Evolutionary conservation across 1,140 invertebrate genomes (phyloP).

Genomic region (Halyomorpha halys): DNA sequence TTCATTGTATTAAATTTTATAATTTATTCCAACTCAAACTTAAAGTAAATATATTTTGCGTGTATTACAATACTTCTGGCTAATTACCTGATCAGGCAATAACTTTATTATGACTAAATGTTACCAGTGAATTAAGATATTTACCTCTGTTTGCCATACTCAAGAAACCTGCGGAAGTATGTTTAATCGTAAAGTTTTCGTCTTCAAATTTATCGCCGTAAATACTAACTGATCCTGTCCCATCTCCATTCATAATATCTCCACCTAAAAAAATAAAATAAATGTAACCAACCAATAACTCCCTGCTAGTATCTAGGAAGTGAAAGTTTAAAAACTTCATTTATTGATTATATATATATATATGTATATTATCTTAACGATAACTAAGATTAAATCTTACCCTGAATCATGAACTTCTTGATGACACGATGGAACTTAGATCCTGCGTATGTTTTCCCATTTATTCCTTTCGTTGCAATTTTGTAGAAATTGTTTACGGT

Average conservation of each 20-base stretch:
- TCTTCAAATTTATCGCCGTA: slow-evolving; percentile 88
- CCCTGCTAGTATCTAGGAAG: too few species aligned
- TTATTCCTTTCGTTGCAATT: slow-evolving; percentile 66
- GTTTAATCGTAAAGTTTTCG: slow-evolving; percentile 86
- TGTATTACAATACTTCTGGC: too few species aligned
- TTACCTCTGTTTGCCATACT: slow-evolving; percentile 93
- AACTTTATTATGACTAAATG: neutral
- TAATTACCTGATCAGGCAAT: too few species aligned
- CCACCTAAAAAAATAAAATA: slow-evolving; percentile 45
- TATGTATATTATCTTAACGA: neutral
- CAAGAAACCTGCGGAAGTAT: slow-evolving; percentile 77
- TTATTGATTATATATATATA: too few species aligned
- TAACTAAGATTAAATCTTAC: slow-evolving; percentile 37
- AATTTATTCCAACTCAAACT: too few species aligned
- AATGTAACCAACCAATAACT: too few species aligned
- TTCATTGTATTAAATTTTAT: too few species aligned
- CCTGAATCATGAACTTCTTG: slow-evolving; percentile 84
- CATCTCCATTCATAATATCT: slow-evolving; percentile 65
- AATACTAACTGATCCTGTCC: slow-evolving; percentile 70
- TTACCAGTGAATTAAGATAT: neutral
- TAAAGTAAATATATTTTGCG: too few species aligned
- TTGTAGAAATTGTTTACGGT: slow-evolving; percentile 86
- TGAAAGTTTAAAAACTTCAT: too few species aligned
- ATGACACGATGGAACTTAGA: slow-evolving; percentile 73
- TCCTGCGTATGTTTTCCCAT: slow-evolving; percentile 66